Base-by-base conservation (phyloP, 2,888 invertebrate genomes). In the Leptinotarsa haldemani region DNA sequence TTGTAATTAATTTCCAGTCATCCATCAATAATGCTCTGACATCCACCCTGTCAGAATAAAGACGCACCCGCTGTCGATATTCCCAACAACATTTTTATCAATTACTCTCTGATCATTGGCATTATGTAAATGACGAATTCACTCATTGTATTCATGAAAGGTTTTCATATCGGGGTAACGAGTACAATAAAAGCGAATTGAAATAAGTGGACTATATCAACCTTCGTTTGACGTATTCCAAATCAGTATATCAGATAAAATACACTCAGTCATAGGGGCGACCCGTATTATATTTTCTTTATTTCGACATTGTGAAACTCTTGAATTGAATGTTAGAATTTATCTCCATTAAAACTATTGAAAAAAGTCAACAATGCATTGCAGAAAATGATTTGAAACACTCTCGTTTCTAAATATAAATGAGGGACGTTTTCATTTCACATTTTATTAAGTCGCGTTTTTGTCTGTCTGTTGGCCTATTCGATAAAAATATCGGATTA, bases 271-370 rank as follows among this genome's bases (percentile, higher is more conserved):
- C 52, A 66, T 68, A 56, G 47, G 68, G 68, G 68, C 68, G 40
- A 47, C 68, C 68, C 68, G 68, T 40, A 68, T 68, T 58, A 56
- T 56, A 47, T 68, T 68, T 56, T 61, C 61, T 61, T 61, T 13
- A 68, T 68, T 68, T 68, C 46, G 40, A 56, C 56, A 46, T 56
- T 20, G 47, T 68, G 52, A 67, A 67, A 53, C 67, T 66, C 25
- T 50, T 13, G 7, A 52, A 22, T 25, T 22, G 68, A 40, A 68
- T 53, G 47, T 56, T 68, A 68, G 56, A 46, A 52, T 15, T 46
- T 20, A 53, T 56, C 40, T 46, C 9, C 22, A 22, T 66, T 66
- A 16, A 15, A 18, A 16, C 5, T 25, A 3, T 50, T 20, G 25
- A 22, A 50, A 66, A 46, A 66, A 13, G 50, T 61, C n/a, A 12